Evolutionary conservation across 2,113 vertebrate genomes (phyloP).

Genomic region (Trogon surrucura): DNA sequence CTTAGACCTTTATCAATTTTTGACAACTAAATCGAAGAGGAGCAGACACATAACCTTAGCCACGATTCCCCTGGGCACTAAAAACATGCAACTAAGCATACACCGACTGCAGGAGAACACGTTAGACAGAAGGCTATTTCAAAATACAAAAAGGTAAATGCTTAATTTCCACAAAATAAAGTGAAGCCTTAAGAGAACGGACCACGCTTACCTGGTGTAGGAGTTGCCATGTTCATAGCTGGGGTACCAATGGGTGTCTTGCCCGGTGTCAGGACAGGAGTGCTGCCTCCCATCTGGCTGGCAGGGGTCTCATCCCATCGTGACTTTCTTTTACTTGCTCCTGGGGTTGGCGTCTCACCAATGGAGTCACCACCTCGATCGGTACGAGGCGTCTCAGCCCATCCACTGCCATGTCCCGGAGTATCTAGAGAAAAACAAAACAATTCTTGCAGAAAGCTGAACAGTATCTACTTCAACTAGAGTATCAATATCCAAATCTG

Average conservation of each 20-base stretch:
- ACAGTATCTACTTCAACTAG: neutral
- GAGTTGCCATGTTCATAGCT: conserved; percentile 98
- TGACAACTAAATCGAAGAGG: neutral
- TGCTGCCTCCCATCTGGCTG: conserved; percentile 97
- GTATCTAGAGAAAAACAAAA: conserved; percentile 80
- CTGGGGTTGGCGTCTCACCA: conserved; percentile 96
- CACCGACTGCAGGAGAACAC: neutral
- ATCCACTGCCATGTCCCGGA: conserved; percentile 95
- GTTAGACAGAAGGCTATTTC: neutral
- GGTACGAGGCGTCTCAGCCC: conserved; percentile 97
- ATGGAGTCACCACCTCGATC: conserved; percentile 96
- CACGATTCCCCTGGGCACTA: neutral
- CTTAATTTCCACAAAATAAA: neutral
- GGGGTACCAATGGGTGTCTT: conserved; percentile 98
- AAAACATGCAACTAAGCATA: neutral
- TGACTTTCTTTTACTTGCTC: conserved; percentile 97
- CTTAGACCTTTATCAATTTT: neutral
- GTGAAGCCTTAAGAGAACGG: neutral
- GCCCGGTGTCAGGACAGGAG: conserved; percentile 94
- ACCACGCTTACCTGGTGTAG: conserved; percentile 87
- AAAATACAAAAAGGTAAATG: neutral
- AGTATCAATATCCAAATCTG: neutral
- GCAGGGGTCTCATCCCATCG: conserved; percentile 98
- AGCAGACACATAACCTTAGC: neutral
- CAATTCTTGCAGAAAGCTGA: neutral